Percentiles rank a stretch among this genome's conserved stretches.
Conservation (phyloP, 2,113 vertebrate genomes). For the Rhea americana region DNA sequence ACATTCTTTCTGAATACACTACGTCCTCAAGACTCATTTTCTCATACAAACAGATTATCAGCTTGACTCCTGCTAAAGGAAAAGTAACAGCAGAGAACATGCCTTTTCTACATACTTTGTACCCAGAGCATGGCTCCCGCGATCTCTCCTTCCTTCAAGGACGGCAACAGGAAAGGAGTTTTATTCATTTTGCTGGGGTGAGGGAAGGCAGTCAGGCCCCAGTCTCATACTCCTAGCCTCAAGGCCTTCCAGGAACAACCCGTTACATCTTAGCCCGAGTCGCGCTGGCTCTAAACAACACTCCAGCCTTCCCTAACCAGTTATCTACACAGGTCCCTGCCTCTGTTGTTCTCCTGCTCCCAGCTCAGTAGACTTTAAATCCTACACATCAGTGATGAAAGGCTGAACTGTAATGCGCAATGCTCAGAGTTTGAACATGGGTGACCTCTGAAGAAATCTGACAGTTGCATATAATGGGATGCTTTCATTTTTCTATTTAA, state of each 20-base stretch:
- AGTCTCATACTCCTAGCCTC: neutral
- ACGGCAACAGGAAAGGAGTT: neutral
- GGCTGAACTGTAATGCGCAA: neutral
- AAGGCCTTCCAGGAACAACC: neutral
- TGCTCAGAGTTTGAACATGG: neutral
- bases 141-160: neutral
- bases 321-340: no score
- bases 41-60: neutral
- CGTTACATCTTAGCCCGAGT: neutral
- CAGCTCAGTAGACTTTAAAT: neutral
- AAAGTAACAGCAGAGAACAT: neutral
- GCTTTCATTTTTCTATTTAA: neutral
- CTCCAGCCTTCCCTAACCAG: no score
- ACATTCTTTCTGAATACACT: neutral
- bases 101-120: neutral
- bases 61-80: neutral
- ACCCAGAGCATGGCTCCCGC: neutral
- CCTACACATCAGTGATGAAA: neutral
- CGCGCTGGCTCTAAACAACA: neutral
- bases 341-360: neutral
- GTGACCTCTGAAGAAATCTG: neutral
- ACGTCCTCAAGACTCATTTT: neutral
- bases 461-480: neutral
- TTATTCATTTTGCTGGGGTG: neutral
- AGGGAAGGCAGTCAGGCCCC: neutral